phyloP scores from a whole-genome alignment of 1,140 invertebrate species.

The Stegodyphus dumicola region DNA sequence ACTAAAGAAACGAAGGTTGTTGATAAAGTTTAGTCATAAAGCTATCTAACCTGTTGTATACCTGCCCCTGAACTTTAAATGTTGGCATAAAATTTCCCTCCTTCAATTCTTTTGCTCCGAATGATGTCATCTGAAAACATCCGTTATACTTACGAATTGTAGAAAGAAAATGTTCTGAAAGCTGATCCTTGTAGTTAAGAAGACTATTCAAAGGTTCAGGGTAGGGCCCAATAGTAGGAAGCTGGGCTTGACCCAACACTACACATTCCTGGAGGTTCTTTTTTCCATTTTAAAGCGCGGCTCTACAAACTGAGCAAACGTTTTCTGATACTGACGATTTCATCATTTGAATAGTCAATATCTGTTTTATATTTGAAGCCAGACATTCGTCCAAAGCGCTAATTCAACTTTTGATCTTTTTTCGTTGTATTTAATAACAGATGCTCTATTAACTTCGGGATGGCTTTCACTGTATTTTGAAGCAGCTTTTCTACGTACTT shows the following conservation, averaged over 20 bases:
- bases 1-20: background rate
- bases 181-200: background rate
- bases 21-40: background rate
- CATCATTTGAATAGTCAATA: background rate
- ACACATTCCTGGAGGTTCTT: background rate
- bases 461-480: background rate
- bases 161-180: background rate
- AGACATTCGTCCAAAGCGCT: background rate
- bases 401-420: background rate
- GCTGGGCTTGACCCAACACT: background rate
- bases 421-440: background rate
- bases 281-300: background rate
- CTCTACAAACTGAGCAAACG: background rate
- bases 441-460: background rate
- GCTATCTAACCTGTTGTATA: background rate
- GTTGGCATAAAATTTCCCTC: background rate
- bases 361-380: background rate
- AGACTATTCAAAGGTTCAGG: background rate
- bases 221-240: background rate
- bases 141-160: background rate
- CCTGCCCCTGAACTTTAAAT: background rate
- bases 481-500: background rate
- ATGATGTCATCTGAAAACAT: constrained; percentile 5
- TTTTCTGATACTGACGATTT: background rate
- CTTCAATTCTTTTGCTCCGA: background rate